phyloP scores from a whole-genome alignment of 2,113 vertebrate species.

The Halcyon senegalensis region DNA sequence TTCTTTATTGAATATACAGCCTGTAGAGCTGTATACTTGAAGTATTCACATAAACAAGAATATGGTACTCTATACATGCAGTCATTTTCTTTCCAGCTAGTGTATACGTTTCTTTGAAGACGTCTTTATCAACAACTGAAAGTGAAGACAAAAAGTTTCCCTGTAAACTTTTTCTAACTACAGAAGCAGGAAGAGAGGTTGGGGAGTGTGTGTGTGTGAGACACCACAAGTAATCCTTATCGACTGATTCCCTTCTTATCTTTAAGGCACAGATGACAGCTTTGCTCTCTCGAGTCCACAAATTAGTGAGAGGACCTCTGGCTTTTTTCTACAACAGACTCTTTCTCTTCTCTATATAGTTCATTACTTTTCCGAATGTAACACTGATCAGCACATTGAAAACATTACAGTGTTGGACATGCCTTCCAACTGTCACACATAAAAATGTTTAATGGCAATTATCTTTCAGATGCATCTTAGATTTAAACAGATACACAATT shows the following conservation, averaged over 20 bases:
- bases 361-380: not conserved
- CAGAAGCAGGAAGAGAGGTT: not conserved
- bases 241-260: slow-evolving; percentile 34
- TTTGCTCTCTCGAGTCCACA: not conserved
- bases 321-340: not conserved
- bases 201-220: not conserved
- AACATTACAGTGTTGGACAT: not conserved
- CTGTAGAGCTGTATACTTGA: not conserved
- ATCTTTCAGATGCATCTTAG: not conserved
- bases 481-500: not conserved
- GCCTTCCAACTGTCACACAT: not conserved
- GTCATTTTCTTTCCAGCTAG: not conserved
- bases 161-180: not conserved
- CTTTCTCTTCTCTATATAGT: not conserved
- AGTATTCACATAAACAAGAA: fast-evolving
- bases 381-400: not conserved
- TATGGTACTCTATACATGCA: not conserved
- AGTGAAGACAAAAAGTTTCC: not conserved
- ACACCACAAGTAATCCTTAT: slow-evolving; percentile 46
- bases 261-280: slow-evolving; percentile 41
- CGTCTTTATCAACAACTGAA: not conserved
- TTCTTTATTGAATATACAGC: not conserved
- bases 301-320: not conserved
- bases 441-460: not conserved
- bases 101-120: not conserved